Evolutionary conservation across 2,797 vertebrate species (phyloP).

Genomic region (Thaleichthys pacificus): DNA sequence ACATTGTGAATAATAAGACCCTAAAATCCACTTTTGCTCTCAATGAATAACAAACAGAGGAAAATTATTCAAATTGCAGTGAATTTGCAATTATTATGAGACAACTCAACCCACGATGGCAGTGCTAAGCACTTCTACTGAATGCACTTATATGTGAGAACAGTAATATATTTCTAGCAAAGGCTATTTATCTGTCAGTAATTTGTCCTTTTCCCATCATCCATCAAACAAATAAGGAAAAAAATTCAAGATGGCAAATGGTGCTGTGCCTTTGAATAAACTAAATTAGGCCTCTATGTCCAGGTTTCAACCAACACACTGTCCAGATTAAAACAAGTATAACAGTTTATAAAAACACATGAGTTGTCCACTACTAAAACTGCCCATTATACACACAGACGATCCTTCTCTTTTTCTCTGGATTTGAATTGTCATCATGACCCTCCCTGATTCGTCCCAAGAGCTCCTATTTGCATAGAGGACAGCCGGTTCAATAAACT

Average conservation of each 20-base stretch:
- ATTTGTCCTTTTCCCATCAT: conserved; percentile 37
- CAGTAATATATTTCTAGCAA: conserved; percentile 40
- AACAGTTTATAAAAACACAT: not conserved
- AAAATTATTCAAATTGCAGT: conserved; percentile 68
- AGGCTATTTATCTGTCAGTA: conserved; percentile 36
- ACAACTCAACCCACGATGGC: conserved; percentile 65
- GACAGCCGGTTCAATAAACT: conserved; percentile 2
- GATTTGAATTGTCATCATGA: not conserved
- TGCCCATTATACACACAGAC: not conserved
- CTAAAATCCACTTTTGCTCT: conserved; percentile 54
- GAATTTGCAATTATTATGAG: conserved; percentile 74
- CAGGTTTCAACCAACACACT: not conserved
- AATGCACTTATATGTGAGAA: conserved; percentile 56
- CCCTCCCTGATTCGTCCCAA: conserved; percentile 1
- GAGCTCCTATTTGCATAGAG: conserved; percentile 11
- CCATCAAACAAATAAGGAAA: conserved; percentile 1
- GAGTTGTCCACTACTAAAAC: not conserved
- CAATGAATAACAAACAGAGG: conserved; percentile 54
- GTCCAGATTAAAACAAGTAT: not conserved
- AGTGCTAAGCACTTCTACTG: conserved; percentile 63
- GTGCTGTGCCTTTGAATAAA: not conserved
- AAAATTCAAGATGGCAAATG: not conserved
- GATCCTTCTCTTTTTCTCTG: not conserved
- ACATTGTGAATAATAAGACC: conserved; percentile 49
- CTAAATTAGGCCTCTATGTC: not conserved